phyloP scores from a whole-genome alignment of 2,888 invertebrate species.

The Caenorhabditis afra region DNA sequence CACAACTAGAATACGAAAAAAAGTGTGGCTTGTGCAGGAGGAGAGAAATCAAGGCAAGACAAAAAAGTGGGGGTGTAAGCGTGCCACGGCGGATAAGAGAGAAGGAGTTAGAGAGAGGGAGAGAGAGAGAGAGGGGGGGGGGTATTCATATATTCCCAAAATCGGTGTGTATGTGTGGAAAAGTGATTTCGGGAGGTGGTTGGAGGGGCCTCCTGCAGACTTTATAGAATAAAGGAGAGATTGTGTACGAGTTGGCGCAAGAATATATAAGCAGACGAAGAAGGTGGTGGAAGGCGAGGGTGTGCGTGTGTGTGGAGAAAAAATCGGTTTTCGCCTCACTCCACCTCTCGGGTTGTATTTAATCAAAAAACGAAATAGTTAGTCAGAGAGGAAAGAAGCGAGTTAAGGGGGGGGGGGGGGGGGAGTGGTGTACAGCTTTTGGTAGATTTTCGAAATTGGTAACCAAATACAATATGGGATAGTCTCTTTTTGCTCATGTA shows the following conservation, averaged over 20 bases:
- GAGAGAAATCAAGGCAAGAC: too few relatives aligned
- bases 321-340: slow-evolving; percentile 37
- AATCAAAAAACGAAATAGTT: slow-evolving; percentile 41
- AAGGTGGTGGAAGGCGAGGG: background rate
- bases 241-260: slow-evolving; percentile 10
- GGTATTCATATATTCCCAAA: background rate
- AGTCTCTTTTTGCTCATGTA: too few relatives aligned
- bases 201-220: background rate
- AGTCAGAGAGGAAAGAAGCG: slow-evolving; percentile 23
- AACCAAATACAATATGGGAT: too few relatives aligned
- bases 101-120: too few relatives aligned
- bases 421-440: too few relatives aligned
- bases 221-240: slow-evolving; percentile 14
- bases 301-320: background rate
- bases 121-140: too few relatives aligned
- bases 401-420: slow-evolving; percentile 1
- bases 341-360: slow-evolving; percentile 18
- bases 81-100: too few relatives aligned
- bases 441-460: too few relatives aligned
- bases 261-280: slow-evolving; percentile 19
- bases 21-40: too few relatives aligned
- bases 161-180: background rate
- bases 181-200: background rate
- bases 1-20: too few relatives aligned
- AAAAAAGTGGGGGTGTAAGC: too few relatives aligned